Percentiles rank a stretch among this genome's conserved stretches.
phyloP scores from a whole-genome alignment of 2,888 invertebrate genomes.

The Serrognathus titanus region DNA sequence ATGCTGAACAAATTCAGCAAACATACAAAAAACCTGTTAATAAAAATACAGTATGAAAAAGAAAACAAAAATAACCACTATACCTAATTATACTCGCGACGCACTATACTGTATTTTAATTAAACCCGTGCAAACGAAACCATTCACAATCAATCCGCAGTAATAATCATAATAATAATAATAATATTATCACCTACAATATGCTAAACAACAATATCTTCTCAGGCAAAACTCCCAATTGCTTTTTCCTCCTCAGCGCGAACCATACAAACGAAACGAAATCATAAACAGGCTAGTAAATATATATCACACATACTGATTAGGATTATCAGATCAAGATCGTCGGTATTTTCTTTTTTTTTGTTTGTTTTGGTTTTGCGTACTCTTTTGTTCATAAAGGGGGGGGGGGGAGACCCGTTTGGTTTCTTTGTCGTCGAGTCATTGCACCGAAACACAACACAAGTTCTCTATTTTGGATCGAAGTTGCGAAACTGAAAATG shows the following conservation, averaged over 20 bases:
- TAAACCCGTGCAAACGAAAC: too few species aligned
- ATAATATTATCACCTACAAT: too few species aligned
- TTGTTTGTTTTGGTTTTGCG: not conserved
- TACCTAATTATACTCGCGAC: too few species aligned
- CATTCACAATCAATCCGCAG: too few species aligned
- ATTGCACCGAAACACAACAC: too few species aligned
- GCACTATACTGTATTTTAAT: too few species aligned
- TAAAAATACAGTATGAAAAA: not conserved
- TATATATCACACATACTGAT: constrained; percentile 8
- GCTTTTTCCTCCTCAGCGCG: too few species aligned
- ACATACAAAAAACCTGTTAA: not conserved
- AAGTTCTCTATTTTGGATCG: constrained; percentile 1
- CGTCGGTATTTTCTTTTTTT: not conserved
- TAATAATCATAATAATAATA: too few species aligned
- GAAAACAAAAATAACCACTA: not conserved
- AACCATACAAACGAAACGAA: not conserved
- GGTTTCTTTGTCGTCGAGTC: too few species aligned
- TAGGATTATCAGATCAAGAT: constrained; percentile 1
- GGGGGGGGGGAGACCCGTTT: too few species aligned
- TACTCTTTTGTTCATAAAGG: not conserved
- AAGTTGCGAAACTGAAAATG: constrained; percentile 8
- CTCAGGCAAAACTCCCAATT: too few species aligned
- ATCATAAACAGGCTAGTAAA: constrained; percentile 9
- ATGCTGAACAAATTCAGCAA: not conserved
- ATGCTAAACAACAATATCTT: too few species aligned